These are phyloP conservation scores for Necrosyrtes monachus DNA, from an alignment of 2,797 vertebrate species.

Conservation along the genomic window DNA sequence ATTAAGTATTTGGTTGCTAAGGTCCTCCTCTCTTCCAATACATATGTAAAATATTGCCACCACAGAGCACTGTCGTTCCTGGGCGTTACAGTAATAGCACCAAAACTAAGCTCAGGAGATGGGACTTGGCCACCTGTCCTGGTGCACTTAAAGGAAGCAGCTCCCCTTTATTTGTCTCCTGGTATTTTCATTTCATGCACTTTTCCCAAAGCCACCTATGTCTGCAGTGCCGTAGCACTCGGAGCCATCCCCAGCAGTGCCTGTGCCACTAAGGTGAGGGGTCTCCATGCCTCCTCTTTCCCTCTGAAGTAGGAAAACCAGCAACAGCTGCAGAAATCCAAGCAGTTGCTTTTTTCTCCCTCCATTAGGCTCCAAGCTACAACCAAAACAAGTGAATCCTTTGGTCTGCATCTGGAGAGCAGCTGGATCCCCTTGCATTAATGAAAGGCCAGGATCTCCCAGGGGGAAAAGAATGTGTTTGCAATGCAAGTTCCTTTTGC, in stretches of 20 bases:
- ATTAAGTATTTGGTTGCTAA: neutral
- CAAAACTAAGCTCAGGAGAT: neutral
- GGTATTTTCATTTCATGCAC: neutral
- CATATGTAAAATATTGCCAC: neutral
- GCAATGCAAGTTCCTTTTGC: neutral
- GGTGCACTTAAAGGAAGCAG: neutral
- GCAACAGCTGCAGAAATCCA: neutral
- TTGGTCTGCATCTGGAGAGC: neutral
- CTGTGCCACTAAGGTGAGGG: neutral
- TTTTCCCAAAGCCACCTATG: neutral
- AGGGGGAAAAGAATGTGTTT: neutral
- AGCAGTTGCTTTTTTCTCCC: neutral
- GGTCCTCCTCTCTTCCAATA: neutral
- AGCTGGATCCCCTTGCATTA: neutral
- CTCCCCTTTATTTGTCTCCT: neutral
- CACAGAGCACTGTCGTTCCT: neutral
- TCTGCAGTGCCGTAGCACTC: neutral
- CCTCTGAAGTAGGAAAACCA: neutral
- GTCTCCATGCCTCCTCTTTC: neutral
- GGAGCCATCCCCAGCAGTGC: neutral
- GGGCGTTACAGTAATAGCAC: neutral
- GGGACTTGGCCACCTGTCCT: neutral
- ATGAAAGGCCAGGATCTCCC: neutral
- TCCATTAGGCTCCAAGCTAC: neutral
- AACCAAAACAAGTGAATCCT: neutral